Percentiles rank a stretch among this genome's conserved stretches.
phyloP scores from a whole-genome alignment of 37 sponge, comb jelly and placozoan genomes.

The Agelas oroides region DNA sequence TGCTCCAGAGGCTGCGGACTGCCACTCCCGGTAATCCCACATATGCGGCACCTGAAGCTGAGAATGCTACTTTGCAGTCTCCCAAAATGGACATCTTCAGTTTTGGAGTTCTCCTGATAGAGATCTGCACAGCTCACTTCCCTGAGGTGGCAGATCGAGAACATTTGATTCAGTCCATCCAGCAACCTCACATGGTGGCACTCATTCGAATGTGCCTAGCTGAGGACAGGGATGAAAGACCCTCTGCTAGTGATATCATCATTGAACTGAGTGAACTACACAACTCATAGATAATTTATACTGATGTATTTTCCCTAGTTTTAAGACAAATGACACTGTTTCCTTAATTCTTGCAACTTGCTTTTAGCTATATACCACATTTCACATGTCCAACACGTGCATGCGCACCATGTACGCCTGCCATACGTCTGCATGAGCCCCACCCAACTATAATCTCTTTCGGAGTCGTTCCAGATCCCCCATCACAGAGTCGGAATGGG shows the following conservation, averaged over 20 bases:
- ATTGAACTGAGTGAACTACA: no score
- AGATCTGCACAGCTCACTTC: conserved; percentile 13
- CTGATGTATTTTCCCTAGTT: no score
- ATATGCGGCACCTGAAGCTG: conserved; percentile 51
- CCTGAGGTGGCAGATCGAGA: background rate
- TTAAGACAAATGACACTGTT: no score
- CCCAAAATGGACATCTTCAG: conserved; percentile 71
- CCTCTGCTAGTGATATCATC: conserved; percentile 13
- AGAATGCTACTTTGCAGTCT: conserved; percentile 21
- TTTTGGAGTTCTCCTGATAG: conserved; percentile 46
- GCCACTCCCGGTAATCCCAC: background rate
- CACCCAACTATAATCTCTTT: no score
- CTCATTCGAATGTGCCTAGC: conserved; percentile 9
- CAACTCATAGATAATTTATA: no score
- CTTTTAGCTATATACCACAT: background rate
- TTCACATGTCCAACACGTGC: no score
- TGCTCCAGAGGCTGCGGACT: conserved; percentile 7
- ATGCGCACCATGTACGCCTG: no score
- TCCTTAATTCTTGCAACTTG: background rate
- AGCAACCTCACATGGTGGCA: background rate
- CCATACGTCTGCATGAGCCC: no score
- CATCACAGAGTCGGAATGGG: no score
- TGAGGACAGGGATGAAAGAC: conserved; percentile 9
- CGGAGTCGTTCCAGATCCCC: no score
- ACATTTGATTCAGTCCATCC: background rate